Evolutionary conservation across 2,797 vertebrate genomes (phyloP).

Genomic region (Sebastes flavidus): DNA sequence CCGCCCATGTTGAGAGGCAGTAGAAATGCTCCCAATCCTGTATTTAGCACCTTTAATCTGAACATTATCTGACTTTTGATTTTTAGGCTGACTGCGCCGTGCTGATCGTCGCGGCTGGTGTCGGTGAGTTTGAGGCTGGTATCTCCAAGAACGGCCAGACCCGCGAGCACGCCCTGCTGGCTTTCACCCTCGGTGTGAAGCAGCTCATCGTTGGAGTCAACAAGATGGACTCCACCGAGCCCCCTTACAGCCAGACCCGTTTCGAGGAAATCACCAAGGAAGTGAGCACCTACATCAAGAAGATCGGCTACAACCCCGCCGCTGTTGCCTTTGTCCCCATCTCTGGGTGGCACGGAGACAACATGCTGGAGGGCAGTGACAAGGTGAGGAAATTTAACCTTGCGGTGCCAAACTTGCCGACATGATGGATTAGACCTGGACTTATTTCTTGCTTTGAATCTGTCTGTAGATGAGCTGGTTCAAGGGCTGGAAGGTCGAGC

Average conservation of each 20-base stretch:
- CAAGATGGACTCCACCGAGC: slow-evolving; percentile 89
- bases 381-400: slow-evolving; percentile 56
- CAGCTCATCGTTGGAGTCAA: slow-evolving; percentile 85
- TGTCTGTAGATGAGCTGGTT: slow-evolving; percentile 91
- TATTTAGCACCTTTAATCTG: too few relatives aligned
- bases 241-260: slow-evolving; percentile 84
- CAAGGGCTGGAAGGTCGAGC: slow-evolving; percentile 94
- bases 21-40: too few relatives aligned
- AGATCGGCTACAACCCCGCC: slow-evolving; percentile 87
- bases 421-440: background rate
- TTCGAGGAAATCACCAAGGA: slow-evolving; percentile 87
- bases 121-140: slow-evolving; percentile 86
- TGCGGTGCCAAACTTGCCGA: accelerated
- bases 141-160: slow-evolving; percentile 88
- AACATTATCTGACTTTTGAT: too few relatives aligned
- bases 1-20: too few relatives aligned
- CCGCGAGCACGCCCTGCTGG: slow-evolving; percentile 85
- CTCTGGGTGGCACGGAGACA: slow-evolving; percentile 88
- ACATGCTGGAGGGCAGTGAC: slow-evolving; percentile 84
- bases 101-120: slow-evolving; percentile 84
- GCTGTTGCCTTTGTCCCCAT: slow-evolving; percentile 84
- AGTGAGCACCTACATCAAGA: slow-evolving; percentile 87
- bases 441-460: accelerated
- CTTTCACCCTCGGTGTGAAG: slow-evolving; percentile 85
- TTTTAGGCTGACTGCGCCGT: slow-evolving; percentile 85